Percentiles rank a stretch among this genome's conserved stretches.
These are phyloP conservation scores for Drosophila phalerata DNA, from an alignment of 2,888 invertebrate species.

Conservation along the genomic window DNA sequence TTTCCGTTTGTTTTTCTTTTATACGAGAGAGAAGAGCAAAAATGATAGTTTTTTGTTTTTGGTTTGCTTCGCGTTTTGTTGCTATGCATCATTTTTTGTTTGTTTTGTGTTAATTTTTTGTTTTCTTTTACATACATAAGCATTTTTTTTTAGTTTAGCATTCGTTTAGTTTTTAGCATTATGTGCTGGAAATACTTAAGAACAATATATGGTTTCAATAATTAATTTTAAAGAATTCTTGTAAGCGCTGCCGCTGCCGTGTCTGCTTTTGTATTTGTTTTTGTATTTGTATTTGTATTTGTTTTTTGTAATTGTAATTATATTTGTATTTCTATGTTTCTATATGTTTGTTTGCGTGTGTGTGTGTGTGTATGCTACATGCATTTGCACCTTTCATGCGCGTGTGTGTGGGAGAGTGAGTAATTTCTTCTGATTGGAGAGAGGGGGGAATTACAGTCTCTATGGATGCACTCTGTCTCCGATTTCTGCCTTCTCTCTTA, in stretches of 20 bases:
- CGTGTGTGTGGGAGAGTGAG: slow-evolving; percentile 20
- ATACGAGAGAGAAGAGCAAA: slow-evolving; percentile 32
- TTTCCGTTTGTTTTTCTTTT: slow-evolving; percentile 18
- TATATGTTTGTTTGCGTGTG: slow-evolving; percentile 17
- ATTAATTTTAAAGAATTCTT: slow-evolving; percentile 57
- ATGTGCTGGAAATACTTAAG: slow-evolving; percentile 67
- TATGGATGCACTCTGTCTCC: slow-evolving; percentile 39
- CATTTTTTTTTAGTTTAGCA: slow-evolving; percentile 47
- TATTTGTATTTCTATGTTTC: slow-evolving; percentile 18
- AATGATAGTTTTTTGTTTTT: slow-evolving; percentile 20
- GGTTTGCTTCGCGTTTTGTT: slow-evolving; percentile 33
- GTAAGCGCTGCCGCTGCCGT: slow-evolving; percentile 62
- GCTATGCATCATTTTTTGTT: slow-evolving; percentile 38
- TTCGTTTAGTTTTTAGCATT: slow-evolving; percentile 64
- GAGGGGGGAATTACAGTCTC: slow-evolving; percentile 57
- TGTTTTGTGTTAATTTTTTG: slow-evolving; percentile 15
- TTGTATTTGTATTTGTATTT: slow-evolving; percentile 18
- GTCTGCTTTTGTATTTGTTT: slow-evolving; percentile 51
- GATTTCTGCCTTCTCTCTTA: neutral
- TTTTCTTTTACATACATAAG: slow-evolving; percentile 55
- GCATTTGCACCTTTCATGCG: slow-evolving; percentile 24
- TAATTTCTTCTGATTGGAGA: slow-evolving; percentile 11
- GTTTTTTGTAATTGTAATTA: neutral
- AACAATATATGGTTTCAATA: slow-evolving; percentile 52
- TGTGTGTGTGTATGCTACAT: slow-evolving; percentile 45